Base-by-base conservation (phyloP, 1,140 invertebrate species). In the Lordiphosa clarofinis region DNA sequence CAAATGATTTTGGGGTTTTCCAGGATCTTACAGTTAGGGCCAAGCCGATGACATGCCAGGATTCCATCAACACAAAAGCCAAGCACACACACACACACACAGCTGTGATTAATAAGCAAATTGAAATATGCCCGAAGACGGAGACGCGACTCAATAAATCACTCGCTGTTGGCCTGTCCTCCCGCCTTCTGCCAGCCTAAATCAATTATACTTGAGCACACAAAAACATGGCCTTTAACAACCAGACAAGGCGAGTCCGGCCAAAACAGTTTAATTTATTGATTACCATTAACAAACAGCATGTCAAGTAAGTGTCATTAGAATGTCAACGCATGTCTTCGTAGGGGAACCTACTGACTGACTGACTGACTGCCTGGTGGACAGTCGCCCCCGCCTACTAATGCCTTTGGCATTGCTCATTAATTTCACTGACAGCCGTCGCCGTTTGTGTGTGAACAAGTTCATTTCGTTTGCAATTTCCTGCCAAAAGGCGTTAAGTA, bases 251-350 rank as follows among this genome's bases (percentile, higher is more conserved):
- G n/a, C 28, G 15, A 38, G 19, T 40, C 19, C 50, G 48, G 39
- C 49, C 56, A 28, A 53, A 46, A 55, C 49, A 61, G 54, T 64
- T 53, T 70, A 66, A 66, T 81, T 73, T 81, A 71, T 81, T 74
- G 75, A 79, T 79, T 79, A 74, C 56, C 76, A 81, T 79, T 79
- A 71, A 61, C 66, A 70, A 79, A 78, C 73, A 78, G 58, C 48
- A 72, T 62, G 73, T 76, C 73, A 76, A 76, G 62, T 58, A 71
- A 76, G 56, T 76, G 73, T 76, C 73, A 76, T 76, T 76, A 76
- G 68, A 73, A 69, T 79, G 69, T 73, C 74, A 73, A 69, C 74
- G 59, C 74, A 52, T 74, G 69, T 73, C 66, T 46, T 58, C 36
- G 55, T 42, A 65, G 68, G 52, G 54, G 68, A 49, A 36, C 33